A percentile compares a stretch with the other conserved stretches of the same genome.
Conservation (phyloP, 2,797 vertebrate genomes). For the Siniperca undulata region DNA sequence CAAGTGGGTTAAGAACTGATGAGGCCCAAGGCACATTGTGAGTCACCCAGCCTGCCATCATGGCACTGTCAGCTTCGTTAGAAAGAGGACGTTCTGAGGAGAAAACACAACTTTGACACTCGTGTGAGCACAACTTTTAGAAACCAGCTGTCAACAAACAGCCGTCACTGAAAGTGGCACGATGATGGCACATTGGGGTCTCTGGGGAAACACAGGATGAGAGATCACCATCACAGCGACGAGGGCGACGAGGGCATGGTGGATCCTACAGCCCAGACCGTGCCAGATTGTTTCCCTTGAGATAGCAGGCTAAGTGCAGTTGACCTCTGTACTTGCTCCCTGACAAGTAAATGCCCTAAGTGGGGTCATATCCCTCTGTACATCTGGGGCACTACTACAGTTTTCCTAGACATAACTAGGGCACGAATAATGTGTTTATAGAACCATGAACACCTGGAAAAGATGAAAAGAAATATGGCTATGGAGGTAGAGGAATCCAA, state of each 20-base stretch:
- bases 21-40: conserved; percentile 29
- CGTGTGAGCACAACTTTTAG: conserved; percentile 17
- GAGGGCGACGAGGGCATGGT: conserved; percentile 17
- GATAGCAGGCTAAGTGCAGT: conserved; percentile 41
- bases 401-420: conserved; percentile 51
- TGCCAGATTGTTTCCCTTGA: conserved; percentile 50
- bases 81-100: conserved; percentile 25
- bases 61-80: conserved; percentile 18
- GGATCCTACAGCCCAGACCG: conserved; percentile 6
- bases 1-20: conserved; percentile 45
- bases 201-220: conserved; percentile 46
- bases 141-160: conserved; percentile 60
- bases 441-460: conserved; percentile 12
- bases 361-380: conserved; percentile 34
- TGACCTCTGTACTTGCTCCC: conserved; percentile 49
- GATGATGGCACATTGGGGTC: conserved; percentile 45
- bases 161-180: conserved; percentile 3
- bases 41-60: conserved; percentile 34
- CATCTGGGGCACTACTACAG: conserved; percentile 33
- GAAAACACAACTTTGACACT: conserved; percentile 22
- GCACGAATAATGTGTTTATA: conserved; percentile 1
- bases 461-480: conserved; percentile 1
- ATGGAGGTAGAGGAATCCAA: neutral
- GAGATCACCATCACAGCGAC: conserved; percentile 45
- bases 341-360: conserved; percentile 60